A percentile compares a stretch with the other conserved stretches of the same genome.
Conservation (phyloP, 2,113 vertebrate genomes). For the Ceyx melanurus region DNA sequence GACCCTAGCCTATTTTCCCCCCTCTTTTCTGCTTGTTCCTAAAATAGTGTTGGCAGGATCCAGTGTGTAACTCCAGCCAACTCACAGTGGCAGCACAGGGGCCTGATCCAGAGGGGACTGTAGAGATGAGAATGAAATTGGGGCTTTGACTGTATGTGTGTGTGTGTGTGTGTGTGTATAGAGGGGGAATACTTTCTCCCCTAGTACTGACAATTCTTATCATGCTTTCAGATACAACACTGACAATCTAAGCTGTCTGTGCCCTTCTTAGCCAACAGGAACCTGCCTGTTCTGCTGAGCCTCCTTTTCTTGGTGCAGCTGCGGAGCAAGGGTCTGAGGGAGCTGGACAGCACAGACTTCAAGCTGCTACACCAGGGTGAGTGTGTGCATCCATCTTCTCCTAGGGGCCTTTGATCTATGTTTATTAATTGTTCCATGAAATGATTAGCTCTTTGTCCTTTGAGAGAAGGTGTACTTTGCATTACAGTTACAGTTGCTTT, state of each 20-base stretch:
- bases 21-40: not conserved
- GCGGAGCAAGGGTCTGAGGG: constrained; percentile 66
- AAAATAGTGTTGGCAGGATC: not conserved
- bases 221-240: not conserved
- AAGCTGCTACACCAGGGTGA: constrained; percentile 90
- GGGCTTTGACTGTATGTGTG: not conserved
- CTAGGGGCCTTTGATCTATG: not conserved
- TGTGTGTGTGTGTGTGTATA: not conserved
- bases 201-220: not conserved
- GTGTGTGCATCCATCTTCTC: not conserved
- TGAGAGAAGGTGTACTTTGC: not conserved
- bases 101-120: not conserved
- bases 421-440: not conserved
- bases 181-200: not conserved
- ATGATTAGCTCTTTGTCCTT: not conserved
- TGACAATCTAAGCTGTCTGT: not conserved
- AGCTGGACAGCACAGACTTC: constrained; percentile 85
- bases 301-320: constrained; percentile 84
- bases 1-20: not conserved
- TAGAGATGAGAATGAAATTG: not conserved
- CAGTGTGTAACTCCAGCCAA: not conserved
- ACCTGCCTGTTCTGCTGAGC: constrained; percentile 84
- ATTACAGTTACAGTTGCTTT: not conserved
- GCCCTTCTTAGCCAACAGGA: constrained; percentile 63
- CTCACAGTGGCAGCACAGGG: not conserved